Evolutionary conservation across 92 coral and sea anemone genomes (phyloP), one percentile per base, ranked within the genome.

Genomic region (Nematostella vectensis): DNA sequence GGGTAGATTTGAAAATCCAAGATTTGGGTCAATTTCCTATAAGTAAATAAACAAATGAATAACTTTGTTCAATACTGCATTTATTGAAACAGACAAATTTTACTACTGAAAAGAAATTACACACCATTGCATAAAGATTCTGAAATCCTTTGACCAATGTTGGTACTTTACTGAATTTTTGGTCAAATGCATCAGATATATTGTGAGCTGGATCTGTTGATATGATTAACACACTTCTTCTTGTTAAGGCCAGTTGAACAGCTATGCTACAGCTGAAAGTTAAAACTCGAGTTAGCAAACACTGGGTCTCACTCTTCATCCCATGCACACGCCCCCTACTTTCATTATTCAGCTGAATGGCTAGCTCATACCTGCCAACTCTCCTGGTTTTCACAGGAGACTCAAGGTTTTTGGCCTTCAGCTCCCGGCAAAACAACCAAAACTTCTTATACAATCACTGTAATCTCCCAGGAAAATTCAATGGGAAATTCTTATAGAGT

Each of bases 151-250:
- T 71, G 13, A 86, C 88, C 28, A 48, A 54, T 0, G 99, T 82
- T 16, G 99, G 99, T 25, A 81, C 78, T 64, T 82, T 93, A 26
- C 99, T 86, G 82, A 93, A 93, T 55, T 93, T 93, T 57, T 93
- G 99, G 72, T 82, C 83, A 78, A 93, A 93, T 22, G 99, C 99
- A 82, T 93, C 99, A 12, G 99, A 93, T 55, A 93, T 93, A 40
- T 93, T 93, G 48, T 93, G 99, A 20, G 99, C 99, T 17, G 99
- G 99, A 52, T 93, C 99, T 31, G 99, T 93, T 16, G 99, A 93
- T 50, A 93, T 93, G 24, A 93, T 93, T 1, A 93, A 76, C 0
- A 93, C 96, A 57, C 80, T 82, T n/a, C 79, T 79, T 64, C 99
- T 81, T 44, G 75, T 85, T 51, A 81, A 71, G 0, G 99, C 83